phyloP scores from a whole-genome alignment of 2,888 invertebrate genomes.

The Abrostola triplasia region DNA sequence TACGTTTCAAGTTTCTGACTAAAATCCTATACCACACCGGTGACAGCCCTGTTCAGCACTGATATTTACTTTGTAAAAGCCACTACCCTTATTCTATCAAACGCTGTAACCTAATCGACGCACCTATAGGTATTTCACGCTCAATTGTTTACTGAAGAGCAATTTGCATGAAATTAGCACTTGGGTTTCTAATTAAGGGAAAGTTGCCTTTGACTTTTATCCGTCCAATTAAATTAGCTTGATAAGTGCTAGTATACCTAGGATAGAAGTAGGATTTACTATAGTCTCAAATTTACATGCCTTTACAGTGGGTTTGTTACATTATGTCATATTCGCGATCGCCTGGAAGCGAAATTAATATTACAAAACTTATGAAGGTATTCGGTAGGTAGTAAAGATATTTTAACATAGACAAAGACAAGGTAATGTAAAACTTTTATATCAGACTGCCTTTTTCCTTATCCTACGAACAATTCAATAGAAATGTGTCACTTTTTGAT shows the following conservation, averaged over 20 bases:
- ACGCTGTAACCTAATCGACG: neutral
- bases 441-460: no score
- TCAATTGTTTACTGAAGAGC: constrained; percentile 39
- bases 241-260: constrained; percentile 17
- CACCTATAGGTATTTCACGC: constrained; percentile 17
- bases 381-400: no score
- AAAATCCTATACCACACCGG: neutral
- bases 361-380: no score
- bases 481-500: no score
- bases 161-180: constrained; percentile 48
- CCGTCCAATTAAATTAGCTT: constrained; percentile 31
- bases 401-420: no score
- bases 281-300: neutral
- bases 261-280: constrained; percentile 9
- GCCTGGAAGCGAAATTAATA: no score
- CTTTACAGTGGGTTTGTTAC: neutral
- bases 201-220: constrained; percentile 27
- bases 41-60: neutral
- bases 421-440: no score
- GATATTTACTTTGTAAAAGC: neutral
- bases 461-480: no score
- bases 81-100: neutral
- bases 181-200: constrained; percentile 32
- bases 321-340: no score
- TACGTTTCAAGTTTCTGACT: no score